Evolutionary conservation across 2,113 vertebrate genomes (phyloP).

Genomic region (Oryzias woworae): DNA sequence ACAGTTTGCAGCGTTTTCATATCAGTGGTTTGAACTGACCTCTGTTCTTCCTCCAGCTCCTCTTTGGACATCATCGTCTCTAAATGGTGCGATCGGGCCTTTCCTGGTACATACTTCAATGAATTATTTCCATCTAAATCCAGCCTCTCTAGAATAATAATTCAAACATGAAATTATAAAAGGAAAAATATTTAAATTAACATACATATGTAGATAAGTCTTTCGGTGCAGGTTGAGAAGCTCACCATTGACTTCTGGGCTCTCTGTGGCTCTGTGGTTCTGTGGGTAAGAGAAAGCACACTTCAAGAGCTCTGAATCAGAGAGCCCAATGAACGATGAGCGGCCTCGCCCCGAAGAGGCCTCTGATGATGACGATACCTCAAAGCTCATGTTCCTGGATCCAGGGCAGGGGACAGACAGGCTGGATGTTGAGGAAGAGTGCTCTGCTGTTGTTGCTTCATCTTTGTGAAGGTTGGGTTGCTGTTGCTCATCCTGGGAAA

Average conservation of each 20-base stretch:
- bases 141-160: slow-evolving; percentile 30
- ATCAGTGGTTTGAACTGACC: slow-evolving; percentile 71
- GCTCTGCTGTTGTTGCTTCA: slow-evolving; percentile 30
- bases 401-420: slow-evolving; percentile 23
- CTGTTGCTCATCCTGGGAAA: slow-evolving; percentile 58
- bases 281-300: slow-evolving; percentile 67
- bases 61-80: slow-evolving; percentile 91
- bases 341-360: slow-evolving; percentile 38
- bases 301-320: slow-evolving; percentile 67
- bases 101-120: slow-evolving; percentile 88
- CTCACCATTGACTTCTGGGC: slow-evolving; percentile 44
- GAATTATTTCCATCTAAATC: slow-evolving; percentile 34
- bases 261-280: slow-evolving; percentile 62
- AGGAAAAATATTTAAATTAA: too few relatives aligned
- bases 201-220: neutral
- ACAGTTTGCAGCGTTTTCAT: neutral
- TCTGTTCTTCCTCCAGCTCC: slow-evolving; percentile 92
- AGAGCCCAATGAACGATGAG: slow-evolving; percentile 64
- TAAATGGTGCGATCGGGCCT: slow-evolving; percentile 87
- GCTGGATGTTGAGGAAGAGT: slow-evolving; percentile 42
- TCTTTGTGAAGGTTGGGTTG: slow-evolving; percentile 21
- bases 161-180: neutral
- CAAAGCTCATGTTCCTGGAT: slow-evolving; percentile 36
- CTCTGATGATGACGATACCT: slow-evolving; percentile 34
- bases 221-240: slow-evolving; percentile 1